Conservation (phyloP, 2,888 invertebrate species). For the Habroteleia sp. region DNA sequence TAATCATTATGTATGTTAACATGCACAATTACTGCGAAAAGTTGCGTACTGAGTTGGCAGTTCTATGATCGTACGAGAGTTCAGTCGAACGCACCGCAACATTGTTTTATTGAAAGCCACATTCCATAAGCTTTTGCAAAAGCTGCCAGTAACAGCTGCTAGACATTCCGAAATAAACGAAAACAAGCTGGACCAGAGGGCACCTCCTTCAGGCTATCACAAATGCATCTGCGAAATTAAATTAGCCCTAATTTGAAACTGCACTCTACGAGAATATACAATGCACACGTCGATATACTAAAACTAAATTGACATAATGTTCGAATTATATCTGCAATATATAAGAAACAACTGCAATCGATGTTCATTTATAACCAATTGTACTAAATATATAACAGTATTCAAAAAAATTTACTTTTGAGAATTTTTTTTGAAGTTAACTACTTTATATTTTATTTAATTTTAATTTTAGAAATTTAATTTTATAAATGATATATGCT, state of each 20-base stretch:
- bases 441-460: too few species aligned
- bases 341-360: slow-evolving; percentile 28
- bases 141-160: slow-evolving; percentile 61
- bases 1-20: slow-evolving; percentile 49
- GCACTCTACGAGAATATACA: slow-evolving; percentile 31
- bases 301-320: slow-evolving; percentile 32
- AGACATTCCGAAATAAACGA: slow-evolving; percentile 61
- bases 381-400: too few species aligned
- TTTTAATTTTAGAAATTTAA: too few species aligned
- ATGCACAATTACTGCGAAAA: slow-evolving; percentile 39
- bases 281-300: slow-evolving; percentile 50
- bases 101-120: slow-evolving; percentile 58
- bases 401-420: too few species aligned
- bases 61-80: slow-evolving; percentile 46
- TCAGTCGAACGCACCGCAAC: slow-evolving; percentile 55
- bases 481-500: too few species aligned
- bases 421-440: too few species aligned
- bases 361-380: too few species aligned
- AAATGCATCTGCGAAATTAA: slow-evolving; percentile 54
- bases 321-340: slow-evolving; percentile 46
- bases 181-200: slow-evolving; percentile 56
- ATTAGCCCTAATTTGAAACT: slow-evolving; percentile 54
- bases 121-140: slow-evolving; percentile 60
- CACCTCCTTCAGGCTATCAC: slow-evolving; percentile 58
- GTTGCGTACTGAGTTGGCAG: slow-evolving; percentile 49